phyloP scores from a whole-genome alignment of 1,140 invertebrate genomes.

The Hetaerina americana region DNA sequence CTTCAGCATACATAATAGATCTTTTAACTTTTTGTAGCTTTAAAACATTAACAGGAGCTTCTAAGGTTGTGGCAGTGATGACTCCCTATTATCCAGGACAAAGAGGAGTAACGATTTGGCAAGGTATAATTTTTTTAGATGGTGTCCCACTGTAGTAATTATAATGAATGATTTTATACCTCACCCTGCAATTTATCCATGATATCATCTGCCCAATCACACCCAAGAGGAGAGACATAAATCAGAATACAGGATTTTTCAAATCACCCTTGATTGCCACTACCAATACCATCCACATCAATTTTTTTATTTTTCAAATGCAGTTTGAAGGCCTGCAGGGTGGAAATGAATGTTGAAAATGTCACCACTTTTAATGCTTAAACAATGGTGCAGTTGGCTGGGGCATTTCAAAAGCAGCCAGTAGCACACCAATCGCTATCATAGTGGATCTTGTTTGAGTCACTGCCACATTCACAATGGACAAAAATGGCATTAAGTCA shows the following conservation, averaged over 20 bases:
- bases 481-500: neutral
- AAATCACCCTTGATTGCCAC: neutral
- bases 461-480: neutral
- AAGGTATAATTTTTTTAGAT: neutral
- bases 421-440: neutral
- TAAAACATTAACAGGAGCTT: neutral
- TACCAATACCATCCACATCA: neutral
- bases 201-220: neutral
- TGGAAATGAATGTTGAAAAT: neutral
- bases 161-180: neutral
- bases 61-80: neutral
- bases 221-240: neutral
- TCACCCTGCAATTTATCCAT: neutral
- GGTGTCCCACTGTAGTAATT: neutral
- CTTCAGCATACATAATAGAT: neutral
- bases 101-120: neutral
- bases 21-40: neutral
- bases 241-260: neutral
- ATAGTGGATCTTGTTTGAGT: neutral
- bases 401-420: neutral
- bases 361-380: neutral
- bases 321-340: neutral
- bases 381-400: neutral
- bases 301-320: neutral
- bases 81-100: neutral